These are phyloP conservation scores for Atherinosoma microstoma DNA, from an alignment of 2,797 vertebrate species.

Conservation along the genomic window DNA sequence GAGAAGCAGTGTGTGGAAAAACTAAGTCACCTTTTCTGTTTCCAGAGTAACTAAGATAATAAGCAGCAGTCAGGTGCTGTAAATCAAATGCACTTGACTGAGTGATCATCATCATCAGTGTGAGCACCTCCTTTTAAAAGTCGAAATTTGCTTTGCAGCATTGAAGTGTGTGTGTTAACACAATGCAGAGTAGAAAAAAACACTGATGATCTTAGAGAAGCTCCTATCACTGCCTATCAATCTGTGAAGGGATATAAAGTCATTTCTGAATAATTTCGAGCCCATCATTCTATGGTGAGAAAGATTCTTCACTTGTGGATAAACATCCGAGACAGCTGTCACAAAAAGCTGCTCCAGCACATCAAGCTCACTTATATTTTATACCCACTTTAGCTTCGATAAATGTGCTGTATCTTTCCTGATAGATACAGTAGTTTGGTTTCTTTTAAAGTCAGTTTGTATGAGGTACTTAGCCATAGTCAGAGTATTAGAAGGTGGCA, in stretches of 20 bases:
- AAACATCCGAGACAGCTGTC: not conserved
- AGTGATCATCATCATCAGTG: not conserved
- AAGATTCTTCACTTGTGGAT: not conserved
- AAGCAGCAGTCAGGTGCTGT: not conserved
- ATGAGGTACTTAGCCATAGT: not conserved
- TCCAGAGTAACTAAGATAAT: not conserved
- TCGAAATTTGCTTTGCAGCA: too few species aligned
- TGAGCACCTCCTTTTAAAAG: not conserved
- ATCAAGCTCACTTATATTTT: not conserved
- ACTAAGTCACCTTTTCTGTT: not conserved
- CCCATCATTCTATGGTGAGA: not conserved
- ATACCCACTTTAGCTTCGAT: not conserved
- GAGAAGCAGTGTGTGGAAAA: not conserved
- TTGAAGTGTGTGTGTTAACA: not conserved
- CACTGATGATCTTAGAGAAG: not conserved
- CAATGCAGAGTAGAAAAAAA: not conserved
- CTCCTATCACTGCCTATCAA: not conserved
- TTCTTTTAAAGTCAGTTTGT: not conserved
- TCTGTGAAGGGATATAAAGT: not conserved
- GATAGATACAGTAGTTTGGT: not conserved
- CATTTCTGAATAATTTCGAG: too few species aligned
- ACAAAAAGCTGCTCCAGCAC: not conserved
- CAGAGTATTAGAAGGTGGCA: not conserved
- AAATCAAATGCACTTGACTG: not conserved
- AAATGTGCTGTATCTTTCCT: not conserved